phyloP scores from a whole-genome alignment of 2,113 vertebrate genomes.

The Hemicordylus capensis region DNA sequence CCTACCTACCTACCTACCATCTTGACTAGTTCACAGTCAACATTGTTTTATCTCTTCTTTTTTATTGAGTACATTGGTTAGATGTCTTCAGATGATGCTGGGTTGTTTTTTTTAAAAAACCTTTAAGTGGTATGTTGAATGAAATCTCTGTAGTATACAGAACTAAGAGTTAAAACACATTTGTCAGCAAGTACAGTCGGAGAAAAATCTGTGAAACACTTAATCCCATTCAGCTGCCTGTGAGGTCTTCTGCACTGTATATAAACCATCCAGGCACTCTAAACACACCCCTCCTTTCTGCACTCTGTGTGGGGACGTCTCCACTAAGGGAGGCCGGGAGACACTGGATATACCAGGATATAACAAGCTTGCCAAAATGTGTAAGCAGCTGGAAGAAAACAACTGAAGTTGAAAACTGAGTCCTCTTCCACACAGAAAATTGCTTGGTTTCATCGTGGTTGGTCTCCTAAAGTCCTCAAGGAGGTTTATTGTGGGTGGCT shows the following conservation, averaged over 20 bases:
- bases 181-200: conserved; percentile 26
- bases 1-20: too few species aligned
- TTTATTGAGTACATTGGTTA: background rate
- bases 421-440: background rate
- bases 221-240: conserved; percentile 50
- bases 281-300: conserved; percentile 30
- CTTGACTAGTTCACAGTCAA: too few species aligned
- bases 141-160: background rate
- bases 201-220: conserved; percentile 4
- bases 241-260: conserved; percentile 57
- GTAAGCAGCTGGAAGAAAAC: background rate
- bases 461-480: background rate
- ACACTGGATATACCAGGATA: background rate
- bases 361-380: conserved; percentile 22
- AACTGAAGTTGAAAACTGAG: conserved; percentile 18
- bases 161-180: conserved; percentile 18
- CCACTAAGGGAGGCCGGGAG: conserved; percentile 37
- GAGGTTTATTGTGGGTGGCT: background rate
- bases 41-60: too few species aligned
- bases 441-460: accelerated
- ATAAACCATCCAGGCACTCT: conserved; percentile 43
- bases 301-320: conserved; percentile 34
- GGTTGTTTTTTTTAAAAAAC: background rate
- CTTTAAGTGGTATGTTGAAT: background rate
- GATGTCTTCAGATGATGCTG: background rate